A percentile compares a stretch with the other conserved stretches of the same genome.
Evolutionary conservation across 1,140 invertebrate genomes (phyloP).

Genomic region (Prorops nasuta): DNA sequence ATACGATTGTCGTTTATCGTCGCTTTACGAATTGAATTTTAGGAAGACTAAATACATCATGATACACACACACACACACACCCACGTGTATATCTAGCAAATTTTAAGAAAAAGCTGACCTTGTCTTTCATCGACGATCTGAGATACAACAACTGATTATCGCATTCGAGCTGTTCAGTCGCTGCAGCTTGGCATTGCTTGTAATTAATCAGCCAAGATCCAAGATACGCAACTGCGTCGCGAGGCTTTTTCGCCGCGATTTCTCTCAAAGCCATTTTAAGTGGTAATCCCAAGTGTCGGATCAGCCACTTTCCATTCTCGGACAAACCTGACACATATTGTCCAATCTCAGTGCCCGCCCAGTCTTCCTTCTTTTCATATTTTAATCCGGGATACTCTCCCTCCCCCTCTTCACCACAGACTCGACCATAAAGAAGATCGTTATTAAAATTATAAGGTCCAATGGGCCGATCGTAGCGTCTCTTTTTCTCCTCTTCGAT

Average conservation of each 20-base stretch:
- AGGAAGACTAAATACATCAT: too few species aligned
- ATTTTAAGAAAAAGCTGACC: too few species aligned
- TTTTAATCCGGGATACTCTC: neutral
- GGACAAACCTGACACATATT: conserved; percentile 12
- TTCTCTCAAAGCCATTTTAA: conserved; percentile 21
- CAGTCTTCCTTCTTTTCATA: neutral
- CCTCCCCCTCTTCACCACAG: neutral
- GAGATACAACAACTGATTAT: conserved; percentile 8
- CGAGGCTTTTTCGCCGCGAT: conserved; percentile 17
- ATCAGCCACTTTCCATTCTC: conserved; percentile 18
- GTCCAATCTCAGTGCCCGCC: too few species aligned
- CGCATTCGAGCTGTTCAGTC: neutral
- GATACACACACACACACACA: too few species aligned
- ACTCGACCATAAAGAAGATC: neutral
- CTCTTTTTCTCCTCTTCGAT: too few species aligned
- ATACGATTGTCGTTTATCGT: too few species aligned
- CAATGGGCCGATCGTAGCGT: too few species aligned
- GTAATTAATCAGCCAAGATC: conserved; percentile 24
- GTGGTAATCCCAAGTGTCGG: conserved; percentile 11
- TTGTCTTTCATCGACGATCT: conserved; percentile 6
- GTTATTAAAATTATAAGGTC: neutral
- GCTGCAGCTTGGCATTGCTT: conserved; percentile 10
- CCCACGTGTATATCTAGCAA: too few species aligned
- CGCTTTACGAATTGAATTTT: too few species aligned
- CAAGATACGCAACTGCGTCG: conserved; percentile 21